phyloP scores from a whole-genome alignment of 2,888 invertebrate species.

The Cyclophora albipunctata region DNA sequence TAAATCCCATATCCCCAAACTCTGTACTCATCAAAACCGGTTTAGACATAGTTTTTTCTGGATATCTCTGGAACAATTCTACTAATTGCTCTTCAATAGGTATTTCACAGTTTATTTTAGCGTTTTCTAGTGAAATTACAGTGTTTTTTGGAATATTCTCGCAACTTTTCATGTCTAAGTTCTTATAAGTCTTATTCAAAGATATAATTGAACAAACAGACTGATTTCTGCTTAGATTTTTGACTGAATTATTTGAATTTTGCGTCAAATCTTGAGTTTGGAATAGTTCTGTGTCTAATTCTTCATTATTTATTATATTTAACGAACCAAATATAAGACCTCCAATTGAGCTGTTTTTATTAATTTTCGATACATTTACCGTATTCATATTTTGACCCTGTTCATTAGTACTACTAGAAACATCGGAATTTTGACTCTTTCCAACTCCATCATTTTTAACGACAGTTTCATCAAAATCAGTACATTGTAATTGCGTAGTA shows the following conservation, averaged over 20 bases:
- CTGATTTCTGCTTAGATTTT: conserved; percentile 23
- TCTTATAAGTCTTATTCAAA: conserved; percentile 46
- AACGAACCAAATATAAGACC: conserved; percentile 43
- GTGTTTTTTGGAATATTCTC: conserved; percentile 18
- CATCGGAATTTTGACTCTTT: too few species aligned
- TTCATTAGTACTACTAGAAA: too few species aligned
- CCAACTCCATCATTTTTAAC: too few species aligned
- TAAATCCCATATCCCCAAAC: conserved; percentile 53
- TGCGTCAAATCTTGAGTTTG: conserved; percentile 17
- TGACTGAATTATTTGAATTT: conserved; percentile 15
- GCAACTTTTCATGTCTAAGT: conserved; percentile 48
- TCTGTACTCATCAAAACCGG: conserved; percentile 37
- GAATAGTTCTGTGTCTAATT: conserved; percentile 15
- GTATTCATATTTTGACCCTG: background rate
- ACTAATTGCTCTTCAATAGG: conserved; percentile 33
- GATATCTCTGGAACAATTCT: conserved; percentile 31
- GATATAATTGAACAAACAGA: conserved; percentile 42
- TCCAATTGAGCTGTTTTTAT: conserved; percentile 19
- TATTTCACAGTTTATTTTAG: conserved; percentile 24
- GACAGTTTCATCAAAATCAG: too few species aligned
- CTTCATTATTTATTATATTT: conserved; percentile 45
- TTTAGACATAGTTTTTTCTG: conserved; percentile 10
- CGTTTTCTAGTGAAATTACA: too few species aligned
- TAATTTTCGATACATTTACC: conserved; percentile 2
- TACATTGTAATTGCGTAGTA: too few species aligned